Conservation (phyloP, 2,888 invertebrate genomes). For the Eupithecia pulchellata region DNA sequence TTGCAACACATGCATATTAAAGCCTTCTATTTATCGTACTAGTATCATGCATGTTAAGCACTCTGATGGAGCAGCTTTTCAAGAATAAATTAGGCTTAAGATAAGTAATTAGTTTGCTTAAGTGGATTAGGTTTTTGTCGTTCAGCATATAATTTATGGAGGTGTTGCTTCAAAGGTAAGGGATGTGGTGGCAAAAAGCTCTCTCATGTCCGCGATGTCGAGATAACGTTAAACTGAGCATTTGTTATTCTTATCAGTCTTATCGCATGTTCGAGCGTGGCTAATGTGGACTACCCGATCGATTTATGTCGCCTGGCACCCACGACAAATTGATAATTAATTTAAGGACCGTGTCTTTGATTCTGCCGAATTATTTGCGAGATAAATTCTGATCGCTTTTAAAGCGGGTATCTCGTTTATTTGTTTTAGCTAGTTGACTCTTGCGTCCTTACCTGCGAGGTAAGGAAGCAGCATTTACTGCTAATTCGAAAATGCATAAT, state of each 20-base stretch:
- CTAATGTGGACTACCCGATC: constrained; percentile 82
- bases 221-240: constrained; percentile 85
- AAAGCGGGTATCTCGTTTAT: constrained; percentile 32
- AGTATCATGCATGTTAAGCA: constrained; percentile 51
- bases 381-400: constrained; percentile 46
- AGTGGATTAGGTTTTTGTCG: constrained; percentile 46
- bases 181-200: constrained; percentile 84
- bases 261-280: constrained; percentile 81
- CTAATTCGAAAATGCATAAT: background rate
- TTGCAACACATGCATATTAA: constrained; percentile 60
- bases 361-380: constrained; percentile 81
- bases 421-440: constrained; percentile 28
- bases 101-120: constrained; percentile 45
- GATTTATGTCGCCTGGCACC: constrained; percentile 84
- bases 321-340: constrained; percentile 86
- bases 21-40: constrained; percentile 58
- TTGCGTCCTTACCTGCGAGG: constrained; percentile 16
- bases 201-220: constrained; percentile 82
- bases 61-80: constrained; percentile 42
- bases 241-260: constrained; percentile 85
- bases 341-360: constrained; percentile 80
- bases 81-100: constrained; percentile 39
- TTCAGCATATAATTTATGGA: constrained; percentile 53
- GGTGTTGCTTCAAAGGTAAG: constrained; percentile 55
- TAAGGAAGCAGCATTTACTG: constrained; percentile 2